These are phyloP conservation scores for Cosmia pyralina DNA, from an alignment of 2,888 invertebrate genomes.

Conservation along the genomic window DNA sequence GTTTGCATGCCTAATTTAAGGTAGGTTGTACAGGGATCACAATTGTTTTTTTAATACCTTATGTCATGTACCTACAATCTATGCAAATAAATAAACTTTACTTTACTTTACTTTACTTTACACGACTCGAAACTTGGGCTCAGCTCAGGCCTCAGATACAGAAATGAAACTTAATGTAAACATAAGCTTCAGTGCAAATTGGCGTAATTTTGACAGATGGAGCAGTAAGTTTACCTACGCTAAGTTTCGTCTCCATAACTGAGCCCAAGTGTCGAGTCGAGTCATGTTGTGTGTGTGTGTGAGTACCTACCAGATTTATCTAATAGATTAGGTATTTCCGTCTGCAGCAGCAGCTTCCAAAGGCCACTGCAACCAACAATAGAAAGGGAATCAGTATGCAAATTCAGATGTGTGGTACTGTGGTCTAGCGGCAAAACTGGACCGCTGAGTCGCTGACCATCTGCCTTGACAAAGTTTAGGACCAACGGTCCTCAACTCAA, in stretches of 20 bases:
- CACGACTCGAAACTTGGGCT: background rate
- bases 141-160: background rate
- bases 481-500: background rate
- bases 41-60: too few species aligned
- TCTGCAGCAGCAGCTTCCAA: background rate
- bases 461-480: background rate
- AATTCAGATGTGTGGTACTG: background rate
- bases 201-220: background rate
- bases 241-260: background rate
- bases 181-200: background rate
- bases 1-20: too few species aligned
- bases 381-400: background rate
- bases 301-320: background rate
- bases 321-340: background rate
- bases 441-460: too few species aligned
- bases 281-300: background rate
- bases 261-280: background rate
- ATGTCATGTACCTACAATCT: too few species aligned
- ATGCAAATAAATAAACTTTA: too few species aligned
- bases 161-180: background rate
- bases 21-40: too few species aligned
- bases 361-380: background rate
- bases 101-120: too few species aligned
- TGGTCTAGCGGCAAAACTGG: background rate
- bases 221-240: background rate